Evolutionary conservation across 2,797 vertebrate genomes (phyloP), one percentile per base, ranked within the genome.

Genomic region (Cryptoprocta ferox): DNA sequence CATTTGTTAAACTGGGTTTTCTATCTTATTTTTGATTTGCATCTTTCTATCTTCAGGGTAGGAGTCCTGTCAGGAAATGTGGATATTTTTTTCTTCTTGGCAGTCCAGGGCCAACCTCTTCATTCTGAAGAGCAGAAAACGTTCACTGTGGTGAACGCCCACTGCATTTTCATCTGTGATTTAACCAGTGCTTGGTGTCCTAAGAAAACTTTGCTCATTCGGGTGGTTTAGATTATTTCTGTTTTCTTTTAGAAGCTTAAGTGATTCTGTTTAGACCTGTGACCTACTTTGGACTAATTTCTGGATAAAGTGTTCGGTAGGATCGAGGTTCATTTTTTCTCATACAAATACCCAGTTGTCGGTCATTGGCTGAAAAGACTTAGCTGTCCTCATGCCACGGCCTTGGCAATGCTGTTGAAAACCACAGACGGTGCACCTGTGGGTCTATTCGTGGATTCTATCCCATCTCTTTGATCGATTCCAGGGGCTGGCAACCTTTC

Each of bases 61-160:
- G 1, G 48, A 91, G 83, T 13, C 35, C 16, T n/a, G n/a, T 76
- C 37, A 71, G 80, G 68, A 70, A 56, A 35, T 45, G 28, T 2
- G 2, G 71, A 45, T 6, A 14, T 70, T 19, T 6, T 12, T n/a
- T 32, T 11, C 42, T 1, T 28, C 24, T 14, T 2, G 26, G 39
- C 5, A 1, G 45, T 9, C 82, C n/a, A 1, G 0, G 7, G 16
- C 13, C 53, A 2, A 2, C 37, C 21, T 42, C 12, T n/a, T 65
- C 16, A 10, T 30, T 63, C 1, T 39, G 73, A 79, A 82, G 37
- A 66, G n/a, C 76, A 73, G 32, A 32, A 70, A 18, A 32, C 14
- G 6, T 16, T n/a, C 6, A 26, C 2, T 42, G 37, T 63, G 63
- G 30, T 30, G 32, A 48, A 78, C 42, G 45, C 45, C 63, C 19